Evolutionary conservation across 2,888 invertebrate species (phyloP).

Genomic region (Deilephila porcellus): DNA sequence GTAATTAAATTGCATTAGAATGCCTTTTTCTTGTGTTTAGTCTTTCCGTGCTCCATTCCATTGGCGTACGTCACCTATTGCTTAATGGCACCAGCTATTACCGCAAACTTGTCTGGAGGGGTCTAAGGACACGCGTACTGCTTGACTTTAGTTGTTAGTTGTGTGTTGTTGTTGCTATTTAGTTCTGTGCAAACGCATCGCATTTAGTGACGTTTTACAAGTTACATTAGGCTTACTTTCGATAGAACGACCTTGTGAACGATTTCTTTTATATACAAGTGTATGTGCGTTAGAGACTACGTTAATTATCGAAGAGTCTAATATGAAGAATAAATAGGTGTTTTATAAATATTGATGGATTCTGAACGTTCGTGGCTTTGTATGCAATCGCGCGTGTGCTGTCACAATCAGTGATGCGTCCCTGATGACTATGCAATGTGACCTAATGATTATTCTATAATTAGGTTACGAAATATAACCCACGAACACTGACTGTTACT

Average conservation of each 20-base stretch:
- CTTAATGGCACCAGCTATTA: constrained; percentile 47
- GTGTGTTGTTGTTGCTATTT: background rate
- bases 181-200: constrained; percentile 19
- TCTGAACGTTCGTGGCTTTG: background rate
- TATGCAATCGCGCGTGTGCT: constrained; percentile 12
- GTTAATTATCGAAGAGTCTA: no score
- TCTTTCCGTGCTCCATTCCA: constrained; percentile 15
- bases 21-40: background rate
- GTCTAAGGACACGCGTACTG: constrained; percentile 28
- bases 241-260: constrained; percentile 17
- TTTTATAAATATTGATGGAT: background rate
- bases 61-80: constrained; percentile 34
- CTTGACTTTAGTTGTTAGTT: no score
- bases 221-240: constrained; percentile 29
- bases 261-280: background rate
- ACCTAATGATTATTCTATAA: constrained; percentile 55
- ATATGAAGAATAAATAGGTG: background rate
- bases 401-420: constrained; percentile 29
- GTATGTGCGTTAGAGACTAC: no score
- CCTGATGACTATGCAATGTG: constrained; percentile 21
- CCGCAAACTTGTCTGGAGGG: constrained; percentile 43
- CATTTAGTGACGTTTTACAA: constrained; percentile 8
- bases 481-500: constrained; percentile 48
- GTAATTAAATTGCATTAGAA: background rate
- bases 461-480: constrained; percentile 67